Evolutionary conservation across 2,113 vertebrate genomes (phyloP).

Genomic region (Steatornis caripensis): DNA sequence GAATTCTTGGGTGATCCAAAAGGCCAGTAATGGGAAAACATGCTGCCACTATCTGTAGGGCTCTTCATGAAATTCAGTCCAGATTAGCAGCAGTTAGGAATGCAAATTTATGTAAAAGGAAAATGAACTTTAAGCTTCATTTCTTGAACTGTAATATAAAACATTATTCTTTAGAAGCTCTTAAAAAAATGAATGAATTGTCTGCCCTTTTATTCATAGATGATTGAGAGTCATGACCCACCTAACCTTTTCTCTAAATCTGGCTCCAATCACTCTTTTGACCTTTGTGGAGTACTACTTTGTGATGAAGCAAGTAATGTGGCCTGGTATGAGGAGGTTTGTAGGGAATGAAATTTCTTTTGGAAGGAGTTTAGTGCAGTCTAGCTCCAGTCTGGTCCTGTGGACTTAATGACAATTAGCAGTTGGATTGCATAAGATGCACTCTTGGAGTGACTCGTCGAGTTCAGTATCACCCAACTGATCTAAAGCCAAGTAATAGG

Average conservation of each 20-base stretch:
- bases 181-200: background rate
- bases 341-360: background rate
- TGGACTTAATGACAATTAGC: background rate
- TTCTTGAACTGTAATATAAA: background rate
- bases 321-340: background rate
- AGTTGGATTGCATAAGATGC: background rate
- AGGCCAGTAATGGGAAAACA: background rate
- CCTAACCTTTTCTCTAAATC: background rate
- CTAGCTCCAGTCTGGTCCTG: background rate
- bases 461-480: background rate
- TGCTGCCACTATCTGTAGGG: background rate
- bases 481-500: background rate
- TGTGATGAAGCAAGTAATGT: background rate
- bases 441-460: background rate
- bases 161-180: background rate
- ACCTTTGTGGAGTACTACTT: background rate
- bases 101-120: background rate
- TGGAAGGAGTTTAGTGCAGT: background rate
- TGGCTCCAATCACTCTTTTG: rapidly evolving
- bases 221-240: background rate
- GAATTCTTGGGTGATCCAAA: background rate
- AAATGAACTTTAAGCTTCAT: background rate
- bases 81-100: background rate
- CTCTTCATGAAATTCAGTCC: background rate
- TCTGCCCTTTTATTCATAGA: background rate